Evolutionary conservation across 2,113 vertebrate genomes (phyloP), one percentile per base, ranked within the genome.

Genomic region (Oryzias celebensis): DNA sequence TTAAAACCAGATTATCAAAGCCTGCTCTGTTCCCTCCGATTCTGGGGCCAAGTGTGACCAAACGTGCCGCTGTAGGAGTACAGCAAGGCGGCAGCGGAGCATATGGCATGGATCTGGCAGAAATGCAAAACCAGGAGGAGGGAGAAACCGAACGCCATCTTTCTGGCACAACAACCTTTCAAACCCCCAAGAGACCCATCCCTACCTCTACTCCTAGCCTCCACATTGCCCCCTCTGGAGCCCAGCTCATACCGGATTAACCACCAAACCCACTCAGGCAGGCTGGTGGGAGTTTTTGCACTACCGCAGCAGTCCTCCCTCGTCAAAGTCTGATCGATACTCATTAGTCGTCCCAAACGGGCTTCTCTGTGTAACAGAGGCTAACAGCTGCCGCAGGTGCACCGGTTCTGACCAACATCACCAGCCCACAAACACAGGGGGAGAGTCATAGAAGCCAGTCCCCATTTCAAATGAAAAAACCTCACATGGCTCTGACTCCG

Each of bases 231-330:
- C 52, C 51, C 52, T 53, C 43, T 65, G 51, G 78, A 81, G 73
- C 82, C 46, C 26, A 76, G 78, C 73, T 83, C 72, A 20, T 42
- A 4, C 54, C 77, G 15, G 20, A 46, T 22, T 49, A 1, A 50
- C 49, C 7, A 53, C 23, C 57, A 28, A 63, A 51, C 62, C 73
- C 69, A 62, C 64, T 52, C 66, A 83, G 79, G 76, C 56, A 60
- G 77, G 84, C 84, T 84, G 76, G 73, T 63, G 72, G 63, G 74
- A 68, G 72, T 52, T 83, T 85, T 85, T 86, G 87, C 87, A 88
- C 85, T 86, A 82, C 66, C 66, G 73, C 77, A 78, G 67, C 53
- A 12, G 66, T 62, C 70, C 49, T 28, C 28, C 41, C 14, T 28
- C 43, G 50, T 64, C 31, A 58, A 42, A 42, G n/a, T 63, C 36